Base-by-base conservation (phyloP, 1,140 invertebrate species). In the Caerostris darwini region DNA sequence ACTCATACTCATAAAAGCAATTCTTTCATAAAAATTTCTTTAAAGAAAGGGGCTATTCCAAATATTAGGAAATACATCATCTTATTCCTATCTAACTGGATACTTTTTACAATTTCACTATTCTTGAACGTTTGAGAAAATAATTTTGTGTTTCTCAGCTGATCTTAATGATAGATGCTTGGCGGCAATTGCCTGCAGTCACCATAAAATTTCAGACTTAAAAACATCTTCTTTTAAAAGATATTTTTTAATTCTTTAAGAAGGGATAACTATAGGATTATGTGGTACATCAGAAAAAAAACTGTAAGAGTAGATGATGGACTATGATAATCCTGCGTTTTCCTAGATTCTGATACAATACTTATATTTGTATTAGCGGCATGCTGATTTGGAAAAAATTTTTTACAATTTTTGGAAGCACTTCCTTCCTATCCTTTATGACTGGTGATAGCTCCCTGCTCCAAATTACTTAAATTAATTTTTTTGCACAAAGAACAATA, bases 171-270 rank as follows among this genome's bases (percentile, higher is more conserved):
- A 64, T 17, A 8, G 8, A 17, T 64, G 61, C 17, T 8, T 64
- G 61, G 61, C 61, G 61, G 61, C 61, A 8, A 64, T 17, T 10
- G 17, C 61, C 17, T 64, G 61, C 8, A 64, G 61, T 8, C 61
- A 64, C 61, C 61, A 64, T 64, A 64, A 64, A 64, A 64, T 64
- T 64, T 64, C 61, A 10, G 61, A 64, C 61, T 64, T 64, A 64
- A 17, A 64, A 64, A 64, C 3, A 64, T 64, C 61, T 64, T 64
- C 61, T 64, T 64, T 64, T 17, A 64, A 64, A 64, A 64, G 61
- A 64, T 64, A 64, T 17, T 64, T 64, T 10, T 64, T 64, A 64
- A 64, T 64, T 64, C 61, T 17, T 64, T 8, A 64, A 64, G 61
- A 64, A 64, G 61, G 61, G 3, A 64, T 17, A 64, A 64, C 61